Base-by-base conservation (phyloP, 2,888 invertebrate genomes). In the Therioaphis trifolii region DNA sequence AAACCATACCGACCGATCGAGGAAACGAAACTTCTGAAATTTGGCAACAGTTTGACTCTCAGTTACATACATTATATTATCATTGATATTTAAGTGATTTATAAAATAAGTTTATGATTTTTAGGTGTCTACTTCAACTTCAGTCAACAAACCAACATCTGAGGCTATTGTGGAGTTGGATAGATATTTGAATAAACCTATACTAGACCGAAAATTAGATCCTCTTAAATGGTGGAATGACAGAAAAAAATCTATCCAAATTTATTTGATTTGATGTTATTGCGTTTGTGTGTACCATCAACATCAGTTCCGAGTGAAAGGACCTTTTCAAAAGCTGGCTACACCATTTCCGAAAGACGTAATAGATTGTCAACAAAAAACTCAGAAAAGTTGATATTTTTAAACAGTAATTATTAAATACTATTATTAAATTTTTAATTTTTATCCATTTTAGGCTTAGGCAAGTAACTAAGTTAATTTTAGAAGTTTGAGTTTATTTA, bases 301-400 rank as follows among this genome's bases (percentile, higher is more conserved):
- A 87, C 87, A 27, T 87, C 87, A 15, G 87, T 87, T 1, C 87
- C 87, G 4, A 86, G 86, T 52, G 87, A 87, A 82, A 85, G 86
- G 35, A 77, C 86, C n/a, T 86, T 87, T 82, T 87, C 87, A 14
- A 86, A 87, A 84, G 85, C 86, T 14, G 87, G 86, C 14, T 84
- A 86, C n/a, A 85, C 85, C 18, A 35, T 87, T 14, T 85, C 85
- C 43, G 86, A 87, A n/a, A 84, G 86, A 75, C 52, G 86, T 85
- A 87, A 85, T 78, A 74, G 86, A 69, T 85, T 87, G 63, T 84
- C 72, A 29, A 43, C 85, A 52, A 84, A 72, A 52, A 86, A 86
- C 84, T 84, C 86, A 0, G 76, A 85, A 43, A 43, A 35, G 35
- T 72, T 85, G 24, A 29, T 85, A 40, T 85, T 85, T 49, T 24